These are phyloP conservation scores for Lamellibrachia columna DNA, from an alignment of 2,888 invertebrate genomes.

Conservation along the genomic window DNA sequence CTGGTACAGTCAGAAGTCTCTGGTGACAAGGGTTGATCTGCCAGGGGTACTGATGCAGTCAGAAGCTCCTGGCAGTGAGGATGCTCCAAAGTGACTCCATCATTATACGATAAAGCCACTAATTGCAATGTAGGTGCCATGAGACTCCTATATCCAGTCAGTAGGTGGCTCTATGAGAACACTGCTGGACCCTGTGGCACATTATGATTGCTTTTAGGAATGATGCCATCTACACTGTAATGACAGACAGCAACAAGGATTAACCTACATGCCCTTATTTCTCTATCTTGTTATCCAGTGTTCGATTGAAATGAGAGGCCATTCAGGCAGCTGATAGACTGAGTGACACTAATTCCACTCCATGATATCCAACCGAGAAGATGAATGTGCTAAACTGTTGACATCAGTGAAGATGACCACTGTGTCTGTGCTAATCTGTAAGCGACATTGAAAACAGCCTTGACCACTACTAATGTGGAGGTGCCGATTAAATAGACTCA, in stretches of 20 bases:
- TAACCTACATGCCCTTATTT: neutral
- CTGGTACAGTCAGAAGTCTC: too few relatives aligned
- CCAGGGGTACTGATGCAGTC: too few relatives aligned
- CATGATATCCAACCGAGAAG: neutral
- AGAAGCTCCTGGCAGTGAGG: too few relatives aligned
- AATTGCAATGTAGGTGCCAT: too few relatives aligned
- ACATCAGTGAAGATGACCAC: neutral
- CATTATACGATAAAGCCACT: too few relatives aligned
- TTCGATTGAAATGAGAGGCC: neutral
- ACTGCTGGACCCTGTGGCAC: neutral
- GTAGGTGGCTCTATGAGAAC: neutral
- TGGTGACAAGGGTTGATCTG: too few relatives aligned
- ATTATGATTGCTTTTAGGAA: neutral
- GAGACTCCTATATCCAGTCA: neutral
- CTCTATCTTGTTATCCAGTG: neutral
- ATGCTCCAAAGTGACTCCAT: too few relatives aligned
- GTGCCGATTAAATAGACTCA: neutral
- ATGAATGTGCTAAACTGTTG: neutral
- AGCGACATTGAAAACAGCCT: neutral
- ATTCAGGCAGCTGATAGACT: neutral
- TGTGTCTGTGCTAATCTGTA: neutral
- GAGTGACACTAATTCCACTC: neutral
- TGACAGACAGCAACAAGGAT: neutral
- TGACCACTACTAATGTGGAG: neutral
- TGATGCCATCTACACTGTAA: neutral